phyloP scores from a whole-genome alignment of 2,797 vertebrate genomes.

The Pipistrellus pygmaeus region DNA sequence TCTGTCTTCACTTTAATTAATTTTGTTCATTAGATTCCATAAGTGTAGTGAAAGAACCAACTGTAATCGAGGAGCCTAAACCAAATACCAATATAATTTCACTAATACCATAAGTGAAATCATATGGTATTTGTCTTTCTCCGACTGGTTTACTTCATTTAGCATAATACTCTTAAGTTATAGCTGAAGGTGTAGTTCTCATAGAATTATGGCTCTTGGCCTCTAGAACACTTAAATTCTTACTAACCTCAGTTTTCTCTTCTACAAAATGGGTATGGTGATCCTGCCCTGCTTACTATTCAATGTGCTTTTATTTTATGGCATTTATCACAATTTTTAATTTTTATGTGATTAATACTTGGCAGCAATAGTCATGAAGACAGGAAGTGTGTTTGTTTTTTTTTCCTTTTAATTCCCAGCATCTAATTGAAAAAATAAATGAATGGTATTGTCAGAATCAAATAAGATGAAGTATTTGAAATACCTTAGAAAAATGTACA shows the following conservation, averaged over 20 bases:
- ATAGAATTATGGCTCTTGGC: not conserved
- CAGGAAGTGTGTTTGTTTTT: not conserved
- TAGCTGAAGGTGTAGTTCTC: not conserved
- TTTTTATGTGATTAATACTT: conserved; percentile 40
- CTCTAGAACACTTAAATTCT: not conserved
- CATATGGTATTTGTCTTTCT: not conserved
- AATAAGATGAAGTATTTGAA: conserved; percentile 42
- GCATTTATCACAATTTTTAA: not conserved
- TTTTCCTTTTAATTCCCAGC: conserved; percentile 9
- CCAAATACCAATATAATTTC: too few species aligned
- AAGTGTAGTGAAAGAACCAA: too few species aligned
- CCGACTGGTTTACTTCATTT: not conserved
- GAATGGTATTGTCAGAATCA: not conserved
- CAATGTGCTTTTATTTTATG: not conserved
- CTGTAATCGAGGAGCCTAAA: too few species aligned
- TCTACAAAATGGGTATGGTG: conserved; percentile 16
- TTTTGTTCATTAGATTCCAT: not conserved
- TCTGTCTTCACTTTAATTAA: not conserved
- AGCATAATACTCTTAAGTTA: not conserved
- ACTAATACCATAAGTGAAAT: too few species aligned
- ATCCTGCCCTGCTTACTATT: not conserved
- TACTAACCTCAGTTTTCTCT: not conserved
- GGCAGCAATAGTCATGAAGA: not conserved
- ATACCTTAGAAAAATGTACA: conserved; percentile 19
- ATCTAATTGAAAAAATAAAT: not conserved